Conservation (phyloP, 2,113 vertebrate species). For the Pomatorhinus ruficollis region DNA sequence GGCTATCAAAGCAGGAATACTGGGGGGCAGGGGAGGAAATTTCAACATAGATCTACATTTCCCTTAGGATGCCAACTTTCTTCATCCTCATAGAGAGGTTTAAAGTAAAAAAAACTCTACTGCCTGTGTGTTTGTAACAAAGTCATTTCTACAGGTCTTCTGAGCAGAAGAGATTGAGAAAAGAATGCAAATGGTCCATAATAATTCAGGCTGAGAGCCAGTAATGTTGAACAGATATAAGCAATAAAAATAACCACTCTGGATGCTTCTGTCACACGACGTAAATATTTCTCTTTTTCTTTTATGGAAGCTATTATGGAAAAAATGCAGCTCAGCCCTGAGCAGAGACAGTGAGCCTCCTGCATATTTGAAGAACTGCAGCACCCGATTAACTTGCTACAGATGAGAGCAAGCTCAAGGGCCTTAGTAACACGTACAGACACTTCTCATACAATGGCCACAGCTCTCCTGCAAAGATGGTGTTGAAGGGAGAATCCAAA, state of each 20-base stretch:
- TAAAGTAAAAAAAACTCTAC: neutral
- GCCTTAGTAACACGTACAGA: neutral
- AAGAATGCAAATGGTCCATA: neutral
- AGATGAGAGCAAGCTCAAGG: neutral
- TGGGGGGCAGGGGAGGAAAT: accelerated
- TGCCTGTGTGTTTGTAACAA: neutral
- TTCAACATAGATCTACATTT: neutral
- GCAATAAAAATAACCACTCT: conserved; percentile 26
- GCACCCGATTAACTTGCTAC: neutral
- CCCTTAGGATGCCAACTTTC: neutral
- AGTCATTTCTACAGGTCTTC: conserved; percentile 1
- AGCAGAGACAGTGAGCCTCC: neutral
- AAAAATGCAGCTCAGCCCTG: neutral
- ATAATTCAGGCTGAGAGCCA: neutral
- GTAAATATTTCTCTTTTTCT: conserved; percentile 34
- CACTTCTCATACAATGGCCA: neutral
- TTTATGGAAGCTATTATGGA: neutral
- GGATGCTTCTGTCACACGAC: neutral
- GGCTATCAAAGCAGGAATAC: neutral
- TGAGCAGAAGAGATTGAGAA: neutral
- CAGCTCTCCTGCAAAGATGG: neutral
- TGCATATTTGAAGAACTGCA: neutral
- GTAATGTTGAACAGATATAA: neutral
- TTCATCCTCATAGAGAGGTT: neutral
- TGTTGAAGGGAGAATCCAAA: neutral